These are phyloP conservation scores for Ceratosolen solmsi DNA, from an alignment of 1,140 invertebrate genomes.

Conservation along the genomic window DNA sequence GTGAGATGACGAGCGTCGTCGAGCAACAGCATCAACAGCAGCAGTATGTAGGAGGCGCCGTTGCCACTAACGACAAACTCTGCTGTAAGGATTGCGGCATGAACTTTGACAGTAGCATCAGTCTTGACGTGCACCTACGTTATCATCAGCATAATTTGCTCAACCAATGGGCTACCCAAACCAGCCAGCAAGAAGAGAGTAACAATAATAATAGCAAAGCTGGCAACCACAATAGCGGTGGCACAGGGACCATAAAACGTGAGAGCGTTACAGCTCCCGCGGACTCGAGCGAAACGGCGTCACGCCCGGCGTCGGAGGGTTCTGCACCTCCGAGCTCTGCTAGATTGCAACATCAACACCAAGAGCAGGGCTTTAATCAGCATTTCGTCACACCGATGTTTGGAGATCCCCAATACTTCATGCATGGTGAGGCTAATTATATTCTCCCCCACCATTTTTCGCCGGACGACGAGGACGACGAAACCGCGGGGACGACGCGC, in stretches of 20 bases:
- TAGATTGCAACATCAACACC: slow-evolving; percentile 65
- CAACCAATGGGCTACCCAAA: slow-evolving; percentile 82
- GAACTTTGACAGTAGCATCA: slow-evolving; percentile 82
- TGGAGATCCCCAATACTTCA: slow-evolving; percentile 59
- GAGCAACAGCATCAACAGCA: slow-evolving; percentile 60
- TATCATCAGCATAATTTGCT: slow-evolving; percentile 86
- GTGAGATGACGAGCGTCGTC: slow-evolving; percentile 68
- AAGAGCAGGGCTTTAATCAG: slow-evolving; percentile 69
- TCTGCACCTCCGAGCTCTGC: slow-evolving; percentile 35
- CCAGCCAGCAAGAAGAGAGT: slow-evolving; percentile 74
- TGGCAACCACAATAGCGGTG: slow-evolving; percentile 65
- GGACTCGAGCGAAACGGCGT: slow-evolving; percentile 76
- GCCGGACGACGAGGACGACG: slow-evolving; percentile 54
- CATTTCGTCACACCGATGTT: slow-evolving; percentile 61
- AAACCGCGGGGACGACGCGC: background rate
- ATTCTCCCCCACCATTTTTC: slow-evolving; percentile 61
- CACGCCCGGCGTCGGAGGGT: background rate
- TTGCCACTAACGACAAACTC: slow-evolving; percentile 71
- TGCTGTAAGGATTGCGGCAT: slow-evolving; percentile 84
- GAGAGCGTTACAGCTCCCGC: slow-evolving; percentile 75
- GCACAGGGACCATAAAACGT: slow-evolving; percentile 64
- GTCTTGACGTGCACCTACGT: slow-evolving; percentile 83
- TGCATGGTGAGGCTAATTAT: slow-evolving; percentile 60
- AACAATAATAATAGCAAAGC: slow-evolving; percentile 80
- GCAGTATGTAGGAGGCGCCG: slow-evolving; percentile 62